phyloP scores from a whole-genome alignment of 2,113 vertebrate species.

The Strix aluco region DNA sequence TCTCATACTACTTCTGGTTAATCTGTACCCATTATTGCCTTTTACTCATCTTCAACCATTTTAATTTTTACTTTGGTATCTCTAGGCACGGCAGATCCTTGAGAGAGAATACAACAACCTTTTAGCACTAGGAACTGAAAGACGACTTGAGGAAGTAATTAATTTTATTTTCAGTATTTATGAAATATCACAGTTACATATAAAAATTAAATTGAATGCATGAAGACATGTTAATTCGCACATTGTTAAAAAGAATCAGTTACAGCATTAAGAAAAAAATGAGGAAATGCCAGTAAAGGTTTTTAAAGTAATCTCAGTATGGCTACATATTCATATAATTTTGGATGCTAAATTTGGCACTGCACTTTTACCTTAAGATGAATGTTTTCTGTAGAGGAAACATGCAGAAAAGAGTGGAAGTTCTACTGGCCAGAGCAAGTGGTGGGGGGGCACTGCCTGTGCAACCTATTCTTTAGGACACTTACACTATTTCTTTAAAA shows the following conservation, averaged over 20 bases:
- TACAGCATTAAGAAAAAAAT: background rate
- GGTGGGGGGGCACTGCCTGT: background rate
- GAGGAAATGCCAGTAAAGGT: background rate
- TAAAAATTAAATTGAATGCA: background rate
- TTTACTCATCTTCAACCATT: background rate
- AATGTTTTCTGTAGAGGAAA: background rate
- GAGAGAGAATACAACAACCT: slow-evolving; percentile 99
- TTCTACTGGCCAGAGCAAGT: background rate
- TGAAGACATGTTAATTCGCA: background rate
- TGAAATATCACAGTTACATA: background rate
- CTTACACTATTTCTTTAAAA: background rate
- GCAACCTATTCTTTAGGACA: background rate
- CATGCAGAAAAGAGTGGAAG: background rate
- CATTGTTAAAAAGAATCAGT: background rate
- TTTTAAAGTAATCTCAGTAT: background rate
- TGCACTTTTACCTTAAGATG: background rate
- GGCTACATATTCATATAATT: background rate
- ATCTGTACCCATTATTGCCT: background rate
- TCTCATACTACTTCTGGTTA: background rate
- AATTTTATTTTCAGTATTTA: slow-evolving; percentile 33
- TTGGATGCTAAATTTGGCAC: background rate
- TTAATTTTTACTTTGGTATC: slow-evolving; percentile 68
- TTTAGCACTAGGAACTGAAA: slow-evolving; percentile 95
- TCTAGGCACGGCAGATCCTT: slow-evolving; percentile 96
- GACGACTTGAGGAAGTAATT: slow-evolving; percentile 95